phyloP scores from a whole-genome alignment of 2,113 vertebrate genomes.

The Syngnathus floridae region DNA sequence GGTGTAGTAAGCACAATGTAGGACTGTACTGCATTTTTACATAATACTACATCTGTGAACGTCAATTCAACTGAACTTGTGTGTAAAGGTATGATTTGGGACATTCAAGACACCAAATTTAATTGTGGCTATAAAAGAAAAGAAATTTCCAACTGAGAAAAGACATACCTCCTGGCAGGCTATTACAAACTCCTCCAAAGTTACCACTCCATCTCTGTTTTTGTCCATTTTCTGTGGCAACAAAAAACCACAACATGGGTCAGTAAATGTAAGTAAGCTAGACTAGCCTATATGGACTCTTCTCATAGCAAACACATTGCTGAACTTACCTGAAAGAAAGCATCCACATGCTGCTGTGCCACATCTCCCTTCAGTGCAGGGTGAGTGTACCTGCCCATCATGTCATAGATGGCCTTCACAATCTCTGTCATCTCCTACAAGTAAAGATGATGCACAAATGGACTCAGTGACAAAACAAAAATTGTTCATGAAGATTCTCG shows the following conservation, averaged over 20 bases:
- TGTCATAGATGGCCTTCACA: conserved; percentile 95
- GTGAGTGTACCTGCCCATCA: conserved; percentile 98
- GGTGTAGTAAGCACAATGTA: background rate
- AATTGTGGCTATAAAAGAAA: background rate
- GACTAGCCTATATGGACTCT: no score
- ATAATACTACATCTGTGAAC: background rate
- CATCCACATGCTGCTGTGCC: conserved; percentile 88
- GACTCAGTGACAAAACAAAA: background rate
- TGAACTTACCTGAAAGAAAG: conserved; percentile 85
- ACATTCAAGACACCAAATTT: background rate
- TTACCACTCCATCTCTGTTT: conserved; percentile 97
- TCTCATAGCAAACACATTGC: background rate
- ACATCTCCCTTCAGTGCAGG: conserved; percentile 91
- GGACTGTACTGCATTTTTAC: background rate
- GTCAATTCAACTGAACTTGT: background rate
- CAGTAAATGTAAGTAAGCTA: background rate
- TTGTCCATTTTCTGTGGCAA: conserved; percentile 95
- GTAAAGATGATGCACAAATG: background rate
- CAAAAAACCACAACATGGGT: background rate
- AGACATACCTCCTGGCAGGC: conserved; percentile 91
- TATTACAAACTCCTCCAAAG: conserved; percentile 91
- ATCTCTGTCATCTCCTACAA: conserved; percentile 95
- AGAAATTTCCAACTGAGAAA: background rate
- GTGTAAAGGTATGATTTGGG: background rate
- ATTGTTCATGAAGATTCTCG: no score